phyloP scores from a whole-genome alignment of 2,888 invertebrate species.

The Zeuzera pyrina region DNA sequence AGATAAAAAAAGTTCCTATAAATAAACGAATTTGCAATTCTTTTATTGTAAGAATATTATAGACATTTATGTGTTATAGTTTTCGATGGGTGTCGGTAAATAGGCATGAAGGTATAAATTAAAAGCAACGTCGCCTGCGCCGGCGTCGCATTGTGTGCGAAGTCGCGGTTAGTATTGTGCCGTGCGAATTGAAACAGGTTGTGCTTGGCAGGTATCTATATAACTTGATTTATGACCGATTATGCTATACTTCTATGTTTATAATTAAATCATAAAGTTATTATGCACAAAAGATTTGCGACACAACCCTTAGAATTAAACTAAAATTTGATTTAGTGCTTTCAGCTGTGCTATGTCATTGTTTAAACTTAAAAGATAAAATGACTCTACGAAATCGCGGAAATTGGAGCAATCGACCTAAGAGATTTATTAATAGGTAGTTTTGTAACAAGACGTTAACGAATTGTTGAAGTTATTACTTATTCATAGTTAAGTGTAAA shows the following conservation, averaged over 20 bases:
- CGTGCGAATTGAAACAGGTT: slow-evolving; percentile 71
- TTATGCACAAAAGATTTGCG: slow-evolving; percentile 58
- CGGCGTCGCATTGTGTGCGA: slow-evolving; percentile 35
- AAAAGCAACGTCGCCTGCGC: slow-evolving; percentile 41
- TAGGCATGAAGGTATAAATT: slow-evolving; percentile 70
- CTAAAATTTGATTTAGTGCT: slow-evolving; percentile 39
- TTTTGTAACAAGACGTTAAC: too few species aligned
- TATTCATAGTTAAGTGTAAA: too few species aligned
- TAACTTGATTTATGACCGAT: slow-evolving; percentile 64
- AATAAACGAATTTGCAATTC: slow-evolving; percentile 52
- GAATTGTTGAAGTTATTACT: too few species aligned
- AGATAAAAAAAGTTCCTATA: slow-evolving; percentile 42
- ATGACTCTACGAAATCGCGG: too few species aligned
- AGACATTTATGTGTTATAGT: slow-evolving; percentile 34
- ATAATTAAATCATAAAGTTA: slow-evolving; percentile 64
- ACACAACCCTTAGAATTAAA: slow-evolving; percentile 46
- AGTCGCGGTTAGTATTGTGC: slow-evolving; percentile 43
- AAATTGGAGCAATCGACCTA: too few species aligned
- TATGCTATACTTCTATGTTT: slow-evolving; percentile 55
- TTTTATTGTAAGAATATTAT: slow-evolving; percentile 48
- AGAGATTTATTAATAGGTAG: too few species aligned
- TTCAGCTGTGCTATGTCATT: slow-evolving; percentile 35
- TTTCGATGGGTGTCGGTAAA: slow-evolving; percentile 48
- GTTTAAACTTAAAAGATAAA: slow-evolving; percentile 21
- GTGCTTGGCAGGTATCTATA: slow-evolving; percentile 66